These are phyloP conservation scores for Chanos chanos DNA, from an alignment of 2,797 vertebrate species.

Conservation along the genomic window DNA sequence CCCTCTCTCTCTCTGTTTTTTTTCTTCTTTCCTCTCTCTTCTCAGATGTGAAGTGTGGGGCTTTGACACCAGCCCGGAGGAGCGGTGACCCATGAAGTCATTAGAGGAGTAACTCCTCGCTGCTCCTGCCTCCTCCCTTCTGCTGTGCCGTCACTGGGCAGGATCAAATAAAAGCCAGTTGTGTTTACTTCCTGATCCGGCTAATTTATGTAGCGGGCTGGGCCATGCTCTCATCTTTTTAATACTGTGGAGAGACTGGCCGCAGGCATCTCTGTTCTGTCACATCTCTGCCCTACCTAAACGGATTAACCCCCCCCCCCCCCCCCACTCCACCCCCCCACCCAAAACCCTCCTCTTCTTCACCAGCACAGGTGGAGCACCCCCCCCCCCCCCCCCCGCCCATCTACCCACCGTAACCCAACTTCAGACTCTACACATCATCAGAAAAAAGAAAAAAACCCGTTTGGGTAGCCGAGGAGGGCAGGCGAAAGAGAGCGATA, in stretches of 20 bases:
- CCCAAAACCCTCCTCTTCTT: slow-evolving; percentile 22
- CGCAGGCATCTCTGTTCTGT: slow-evolving; percentile 59
- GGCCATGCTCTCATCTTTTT: slow-evolving; percentile 82
- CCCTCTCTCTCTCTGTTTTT: slow-evolving; percentile 26
- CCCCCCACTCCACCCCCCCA: slow-evolving; percentile 21
- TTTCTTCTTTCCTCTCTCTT: slow-evolving; percentile 49
- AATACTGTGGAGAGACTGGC: slow-evolving; percentile 80
- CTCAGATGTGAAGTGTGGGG: slow-evolving; percentile 79
- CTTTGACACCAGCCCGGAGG: slow-evolving; percentile 82
- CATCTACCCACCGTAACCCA: slow-evolving; percentile 69
- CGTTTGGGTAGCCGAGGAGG: slow-evolving; percentile 34
- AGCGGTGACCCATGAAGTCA: slow-evolving; percentile 90
- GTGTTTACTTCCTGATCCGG: slow-evolving; percentile 94
- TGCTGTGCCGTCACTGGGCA: slow-evolving; percentile 56
- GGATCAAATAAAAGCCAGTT: slow-evolving; percentile 87
- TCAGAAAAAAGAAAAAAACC: slow-evolving; percentile 60
- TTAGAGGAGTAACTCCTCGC: slow-evolving; percentile 87
- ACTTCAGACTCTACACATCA: slow-evolving; percentile 78
- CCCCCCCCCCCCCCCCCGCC: slow-evolving; percentile 27
- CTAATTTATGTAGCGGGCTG: slow-evolving; percentile 90
- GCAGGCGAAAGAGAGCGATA: slow-evolving; percentile 59
- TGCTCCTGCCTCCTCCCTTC: slow-evolving; percentile 40
- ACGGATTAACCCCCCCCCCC: slow-evolving; percentile 83
- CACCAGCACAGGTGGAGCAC: slow-evolving; percentile 69
- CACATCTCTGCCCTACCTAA: slow-evolving; percentile 70